Evolutionary conservation across 1,140 invertebrate species (phyloP).

Genomic region (Neuroterus valhalla): DNA sequence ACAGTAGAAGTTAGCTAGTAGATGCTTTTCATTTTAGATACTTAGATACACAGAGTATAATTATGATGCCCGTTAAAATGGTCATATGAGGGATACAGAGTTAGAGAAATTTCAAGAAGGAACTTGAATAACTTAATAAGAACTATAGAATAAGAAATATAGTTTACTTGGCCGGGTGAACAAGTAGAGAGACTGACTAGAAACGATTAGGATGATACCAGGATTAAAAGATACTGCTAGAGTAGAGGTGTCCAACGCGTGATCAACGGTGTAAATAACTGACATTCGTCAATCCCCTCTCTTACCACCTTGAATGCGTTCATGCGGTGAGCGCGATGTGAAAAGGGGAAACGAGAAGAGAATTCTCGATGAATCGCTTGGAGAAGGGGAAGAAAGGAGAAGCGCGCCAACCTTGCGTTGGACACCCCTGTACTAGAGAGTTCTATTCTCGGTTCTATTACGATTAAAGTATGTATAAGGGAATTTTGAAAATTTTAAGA

Average conservation of each 20-base stretch:
- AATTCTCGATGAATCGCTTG: no score
- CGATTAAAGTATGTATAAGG: neutral
- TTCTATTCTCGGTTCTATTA: neutral
- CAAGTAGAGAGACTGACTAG: constrained; percentile 1
- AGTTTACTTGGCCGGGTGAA: constrained; percentile 12
- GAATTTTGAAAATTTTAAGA: no score
- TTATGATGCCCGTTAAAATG: constrained; percentile 28
- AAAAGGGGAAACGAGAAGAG: no score
- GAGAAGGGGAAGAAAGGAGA: no score
- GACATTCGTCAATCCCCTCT: no score
- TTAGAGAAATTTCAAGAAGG: constrained; percentile 15
- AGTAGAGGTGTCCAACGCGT: no score
- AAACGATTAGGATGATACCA: neutral
- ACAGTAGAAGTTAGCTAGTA: constrained; percentile 5
- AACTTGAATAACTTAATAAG: constrained; percentile 7
- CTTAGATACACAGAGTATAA: constrained; percentile 28
- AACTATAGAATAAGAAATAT: no score
- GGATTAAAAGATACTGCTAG: neutral
- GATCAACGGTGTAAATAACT: no score
- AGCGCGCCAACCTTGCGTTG: no score
- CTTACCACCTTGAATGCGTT: no score
- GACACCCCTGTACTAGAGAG: no score
- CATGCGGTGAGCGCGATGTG: no score
- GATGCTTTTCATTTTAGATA: constrained; percentile 25
- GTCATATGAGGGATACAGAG: constrained; percentile 4